These are phyloP conservation scores for Chymomyza costata DNA, from an alignment of 1,140 invertebrate species.

Conservation along the genomic window DNA sequence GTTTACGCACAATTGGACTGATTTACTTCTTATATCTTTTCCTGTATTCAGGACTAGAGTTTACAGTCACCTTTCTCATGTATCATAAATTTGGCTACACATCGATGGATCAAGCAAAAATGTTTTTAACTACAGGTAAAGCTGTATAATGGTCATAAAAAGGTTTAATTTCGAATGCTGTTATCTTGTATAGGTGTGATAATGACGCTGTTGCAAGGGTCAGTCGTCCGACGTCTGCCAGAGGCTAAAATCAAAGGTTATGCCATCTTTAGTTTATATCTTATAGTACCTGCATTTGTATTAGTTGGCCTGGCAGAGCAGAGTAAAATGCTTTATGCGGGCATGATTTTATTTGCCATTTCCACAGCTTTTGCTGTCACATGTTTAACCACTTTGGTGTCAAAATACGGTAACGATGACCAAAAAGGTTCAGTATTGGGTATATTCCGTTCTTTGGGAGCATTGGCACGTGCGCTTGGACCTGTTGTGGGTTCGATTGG, in stretches of 20 bases:
- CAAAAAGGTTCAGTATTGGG: slow-evolving; percentile 96
- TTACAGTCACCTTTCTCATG: slow-evolving; percentile 97
- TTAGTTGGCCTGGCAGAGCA: slow-evolving; percentile 84
- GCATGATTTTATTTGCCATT: slow-evolving; percentile 91
- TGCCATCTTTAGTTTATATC: slow-evolving; percentile 85
- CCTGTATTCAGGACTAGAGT: slow-evolving; percentile 97
- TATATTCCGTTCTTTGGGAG: slow-evolving; percentile 94
- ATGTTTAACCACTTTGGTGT: slow-evolving; percentile 93
- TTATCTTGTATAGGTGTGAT: slow-evolving; percentile 76
- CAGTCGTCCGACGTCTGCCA: slow-evolving; percentile 88
- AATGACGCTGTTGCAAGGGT: slow-evolving; percentile 96
- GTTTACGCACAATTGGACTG: slow-evolving; percentile 85
- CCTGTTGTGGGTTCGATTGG: slow-evolving; percentile 90
- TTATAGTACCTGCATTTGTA: slow-evolving; percentile 93
- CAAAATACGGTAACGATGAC: slow-evolving; percentile 85
- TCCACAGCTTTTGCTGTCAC: slow-evolving; percentile 96
- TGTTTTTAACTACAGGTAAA: slow-evolving; percentile 94
- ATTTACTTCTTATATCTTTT: slow-evolving; percentile 98
- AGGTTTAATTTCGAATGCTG: slow-evolving; percentile 21
- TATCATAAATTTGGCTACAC: slow-evolving; percentile 94
- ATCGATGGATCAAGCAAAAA: slow-evolving; percentile 97
- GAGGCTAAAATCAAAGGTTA: slow-evolving; percentile 84
- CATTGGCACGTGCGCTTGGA: slow-evolving; percentile 93
- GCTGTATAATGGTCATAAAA: background rate
- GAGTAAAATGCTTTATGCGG: slow-evolving; percentile 81